Evolutionary conservation across 2,113 vertebrate genomes (phyloP).

Genomic region (Tetraodon nigroviridis): DNA sequence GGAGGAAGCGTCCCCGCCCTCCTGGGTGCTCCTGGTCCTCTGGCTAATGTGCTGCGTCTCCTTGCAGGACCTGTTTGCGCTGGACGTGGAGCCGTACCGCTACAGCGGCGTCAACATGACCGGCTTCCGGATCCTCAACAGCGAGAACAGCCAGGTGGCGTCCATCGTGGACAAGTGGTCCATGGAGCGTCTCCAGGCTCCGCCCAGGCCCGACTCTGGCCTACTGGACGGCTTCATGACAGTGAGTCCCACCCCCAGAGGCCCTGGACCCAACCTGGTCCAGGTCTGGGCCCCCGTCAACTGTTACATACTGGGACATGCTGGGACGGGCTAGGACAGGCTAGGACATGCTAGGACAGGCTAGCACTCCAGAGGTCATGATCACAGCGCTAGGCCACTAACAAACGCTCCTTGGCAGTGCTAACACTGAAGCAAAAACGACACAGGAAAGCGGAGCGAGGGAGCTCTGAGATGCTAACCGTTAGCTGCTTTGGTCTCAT

Average conservation of each 20-base stretch:
- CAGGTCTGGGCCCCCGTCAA: too few species aligned
- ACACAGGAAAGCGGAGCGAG: constrained; percentile 15
- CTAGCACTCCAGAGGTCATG: too few species aligned
- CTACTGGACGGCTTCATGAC: constrained; percentile 99
- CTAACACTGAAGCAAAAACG: too few species aligned
- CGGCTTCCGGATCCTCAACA: constrained; percentile 95
- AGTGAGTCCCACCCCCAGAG: constrained; percentile 73
- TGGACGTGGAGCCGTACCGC: constrained; percentile 94
- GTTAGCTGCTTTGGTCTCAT: constrained; percentile 42
- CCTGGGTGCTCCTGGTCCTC: neutral
- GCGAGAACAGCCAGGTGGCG: constrained; percentile 92
- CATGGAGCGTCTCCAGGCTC: constrained; percentile 95
- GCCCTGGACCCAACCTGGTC: too few species aligned
- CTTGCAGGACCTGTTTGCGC: constrained; percentile 89
- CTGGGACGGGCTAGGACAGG: too few species aligned
- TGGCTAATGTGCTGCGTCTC: too few species aligned
- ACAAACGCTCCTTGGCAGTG: too few species aligned
- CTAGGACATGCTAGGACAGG: too few species aligned
- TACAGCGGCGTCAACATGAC: constrained; percentile 99
- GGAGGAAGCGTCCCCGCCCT: too few species aligned
- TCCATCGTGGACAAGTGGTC: constrained; percentile 99
- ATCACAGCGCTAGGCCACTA: too few species aligned
- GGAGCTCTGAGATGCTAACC: constrained; percentile 62
- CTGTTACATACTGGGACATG: too few species aligned
- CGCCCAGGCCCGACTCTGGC: constrained; percentile 96